Base-by-base conservation (phyloP, 2,113 vertebrate genomes). In the Entelurus aequoreus region DNA sequence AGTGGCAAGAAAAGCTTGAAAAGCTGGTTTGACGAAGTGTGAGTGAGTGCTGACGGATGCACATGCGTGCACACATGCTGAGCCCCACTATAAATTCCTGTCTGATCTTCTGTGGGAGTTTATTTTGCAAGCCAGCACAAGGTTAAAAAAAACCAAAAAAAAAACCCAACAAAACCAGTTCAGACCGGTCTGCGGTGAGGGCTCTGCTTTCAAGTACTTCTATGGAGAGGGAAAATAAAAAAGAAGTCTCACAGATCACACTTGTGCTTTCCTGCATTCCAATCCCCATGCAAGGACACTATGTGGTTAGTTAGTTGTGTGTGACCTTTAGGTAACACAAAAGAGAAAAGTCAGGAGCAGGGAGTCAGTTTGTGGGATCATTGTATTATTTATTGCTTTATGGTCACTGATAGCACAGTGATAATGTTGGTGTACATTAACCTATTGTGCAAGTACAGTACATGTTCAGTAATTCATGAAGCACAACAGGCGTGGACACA, bases 41-140 rank as follows among this genome's bases (percentile, higher is more conserved):
- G 15, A 1, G 15, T 40, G 16, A 3, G 8, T 16, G 9, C 37
- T 38, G 9, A 16, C n/a, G 38, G 40, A 21, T 9, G 40, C 55
- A 57, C 55, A 16, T 53, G 61, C 58, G 5, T 21, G 16, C n/a
- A 42, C 56, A 53, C 55, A 65, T 53, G 75, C 44, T 35, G 57
- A 59, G 61, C 56, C 65, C 62, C 63, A 15, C 60, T 53, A n/a
- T 37, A 78, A 71, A 80, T 69, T 62, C 75, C 58, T 5, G 58
- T 84, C 70, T 87, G 79, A 88, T 79, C 83, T 69, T 48, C 37
- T 63, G 48, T 61, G 65, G 70, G 66, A 80, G 81, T 83, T 84
- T 76, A 79, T 84, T 86, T 84, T 85, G 73, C 63, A 51, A 75
- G 70, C 52, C 75, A 14, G 61, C 63, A 12, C 62, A 69, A 61